These are phyloP conservation scores for Malacosoma neustria DNA, from an alignment of 2,888 invertebrate genomes.

Conservation along the genomic window DNA sequence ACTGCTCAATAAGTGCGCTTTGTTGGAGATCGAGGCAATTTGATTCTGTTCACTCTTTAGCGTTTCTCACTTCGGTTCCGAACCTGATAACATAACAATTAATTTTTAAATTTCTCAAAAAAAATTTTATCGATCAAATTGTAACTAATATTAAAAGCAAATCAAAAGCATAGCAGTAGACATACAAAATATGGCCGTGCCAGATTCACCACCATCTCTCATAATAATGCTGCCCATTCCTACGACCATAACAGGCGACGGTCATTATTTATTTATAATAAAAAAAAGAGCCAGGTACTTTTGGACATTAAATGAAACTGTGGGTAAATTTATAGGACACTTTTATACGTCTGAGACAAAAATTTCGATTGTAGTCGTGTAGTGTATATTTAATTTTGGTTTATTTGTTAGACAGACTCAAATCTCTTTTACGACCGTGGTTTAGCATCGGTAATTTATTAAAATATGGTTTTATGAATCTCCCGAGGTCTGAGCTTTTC, in stretches of 20 bases:
- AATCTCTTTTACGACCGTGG: constrained; percentile 63
- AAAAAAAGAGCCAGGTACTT: constrained; percentile 70
- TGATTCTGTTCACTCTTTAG: constrained; percentile 1
- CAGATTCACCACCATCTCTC: constrained; percentile 66
- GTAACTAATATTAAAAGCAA: no score
- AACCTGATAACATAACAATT: constrained; percentile 3
- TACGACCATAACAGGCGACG: constrained; percentile 63
- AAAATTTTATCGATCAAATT: no score
- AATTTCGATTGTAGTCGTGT: constrained; percentile 73
- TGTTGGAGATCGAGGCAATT: constrained; percentile 17
- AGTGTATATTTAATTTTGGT: constrained; percentile 75
- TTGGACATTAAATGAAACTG: constrained; percentile 74
- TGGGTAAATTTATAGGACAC: constrained; percentile 74
- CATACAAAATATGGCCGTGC: no score
- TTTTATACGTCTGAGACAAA: constrained; percentile 74
- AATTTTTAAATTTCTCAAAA: no score
- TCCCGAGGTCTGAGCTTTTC: no score
- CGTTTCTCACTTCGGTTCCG: constrained; percentile 1
- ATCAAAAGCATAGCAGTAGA: no score
- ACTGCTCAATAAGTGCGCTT: constrained; percentile 25
- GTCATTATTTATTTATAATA: constrained; percentile 64
- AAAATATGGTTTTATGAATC: constrained; percentile 71
- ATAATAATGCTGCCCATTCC: constrained; percentile 66
- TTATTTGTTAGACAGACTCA: constrained; percentile 68
- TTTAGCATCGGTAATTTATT: constrained; percentile 67